Base-by-base conservation (phyloP, 2,113 vertebrate genomes). In the Gavialis gangeticus region DNA sequence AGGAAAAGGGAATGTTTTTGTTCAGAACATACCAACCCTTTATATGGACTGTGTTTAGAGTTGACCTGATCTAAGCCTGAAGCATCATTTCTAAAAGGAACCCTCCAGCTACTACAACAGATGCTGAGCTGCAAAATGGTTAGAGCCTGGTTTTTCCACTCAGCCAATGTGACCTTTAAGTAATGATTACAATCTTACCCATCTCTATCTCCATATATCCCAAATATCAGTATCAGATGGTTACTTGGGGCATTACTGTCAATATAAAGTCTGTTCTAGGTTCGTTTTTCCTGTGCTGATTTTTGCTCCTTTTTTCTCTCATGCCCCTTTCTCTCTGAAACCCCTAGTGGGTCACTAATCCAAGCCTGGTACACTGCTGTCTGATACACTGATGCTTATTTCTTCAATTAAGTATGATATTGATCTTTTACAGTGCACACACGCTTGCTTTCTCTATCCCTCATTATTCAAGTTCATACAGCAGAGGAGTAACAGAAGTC, bases 391-490 rank as follows among this genome's bases (percentile, higher is more conserved):
- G 0, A 2, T 21, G 11, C 60, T 85, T 58, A 34, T 76, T 60
- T 75, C 79, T 87, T 46, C 17, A 28, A n/a, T 19, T 10, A 12
- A n/a, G 15, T 82, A 14, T 18, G 25, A 5, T 3, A 24, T 25
- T 85, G 75, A 84, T 75, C 58, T 89, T 59, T 5, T 67, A 12
- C 17, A 34, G 30, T 76, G 46, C 11, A 1, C 66, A 84, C 69
- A 55, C 66, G 77, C 30, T 84, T 66, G 78, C 46, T 30, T 60
- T 67, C 56, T 67, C 75, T 83, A 56, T 59, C 80, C 81, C 62
- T 94, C 92, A 83, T 94, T 94, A 27, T 73, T 71, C 71, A n/a
- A 90, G 87, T 24, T 82, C 55, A 8, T 58, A 3, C 79, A 91
- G 73, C 55, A 63, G 91, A 95, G 76, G 79, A 94, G 22, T 13